Evolutionary conservation across 2,113 vertebrate genomes (phyloP).

Genomic region (Ellobius talpinus): DNA sequence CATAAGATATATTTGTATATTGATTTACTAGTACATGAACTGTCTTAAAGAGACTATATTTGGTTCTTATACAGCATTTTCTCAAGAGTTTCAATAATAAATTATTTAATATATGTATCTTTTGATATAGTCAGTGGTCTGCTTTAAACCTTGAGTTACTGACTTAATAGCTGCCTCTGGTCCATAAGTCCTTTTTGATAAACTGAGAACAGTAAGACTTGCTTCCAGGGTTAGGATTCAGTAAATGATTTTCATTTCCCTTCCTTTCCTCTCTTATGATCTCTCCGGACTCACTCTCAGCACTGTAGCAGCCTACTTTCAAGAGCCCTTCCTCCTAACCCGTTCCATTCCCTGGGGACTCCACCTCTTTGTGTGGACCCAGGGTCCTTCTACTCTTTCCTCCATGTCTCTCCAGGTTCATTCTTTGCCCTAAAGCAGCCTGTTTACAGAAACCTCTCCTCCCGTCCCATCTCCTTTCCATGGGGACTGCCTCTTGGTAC

Average conservation of each 20-base stretch:
- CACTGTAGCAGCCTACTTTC: neutral
- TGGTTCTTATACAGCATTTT: neutral
- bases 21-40: constrained; percentile 25
- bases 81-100: neutral
- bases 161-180: constrained; percentile 5
- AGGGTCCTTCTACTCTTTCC: neutral
- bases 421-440: neutral
- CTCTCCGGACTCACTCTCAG: neutral
- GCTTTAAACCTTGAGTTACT: constrained; percentile 28
- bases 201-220: constrained; percentile 43
- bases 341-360: neutral
- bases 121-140: constrained; percentile 23
- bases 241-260: neutral
- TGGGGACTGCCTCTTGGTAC: neutral
- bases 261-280: neutral
- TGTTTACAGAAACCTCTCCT: neutral
- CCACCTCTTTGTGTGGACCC: neutral
- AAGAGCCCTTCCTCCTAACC: neutral
- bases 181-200: neutral
- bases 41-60: neutral
- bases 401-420: neutral
- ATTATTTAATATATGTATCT: neutral
- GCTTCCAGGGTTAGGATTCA: neutral
- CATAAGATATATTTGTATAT: neutral
- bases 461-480: neutral